Evolutionary conservation across 2,888 invertebrate species (phyloP), one percentile per base, ranked within the genome.

Genomic region (Patella pellucida): DNA sequence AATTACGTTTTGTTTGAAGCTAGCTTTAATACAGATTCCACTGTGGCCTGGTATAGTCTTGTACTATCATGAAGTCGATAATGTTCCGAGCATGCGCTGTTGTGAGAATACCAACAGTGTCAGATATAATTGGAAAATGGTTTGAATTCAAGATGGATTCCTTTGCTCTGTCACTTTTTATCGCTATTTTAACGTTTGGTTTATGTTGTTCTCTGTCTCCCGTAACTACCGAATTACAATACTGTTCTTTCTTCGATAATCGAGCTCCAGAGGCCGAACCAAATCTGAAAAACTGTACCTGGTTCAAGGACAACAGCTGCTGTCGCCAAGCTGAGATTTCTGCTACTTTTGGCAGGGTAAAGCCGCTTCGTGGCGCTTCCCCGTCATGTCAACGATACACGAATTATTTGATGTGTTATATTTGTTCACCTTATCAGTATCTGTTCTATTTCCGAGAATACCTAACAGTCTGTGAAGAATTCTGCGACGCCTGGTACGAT

Each of bases 341-440:
- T 72, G 90, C 89, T 19, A 89, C 89, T 11, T 91, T 91, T 80
- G 87, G 87, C 3, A 83, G 87, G n/a, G 90, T 91, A 68, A 91
- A 91, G 78, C 90, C 91, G 0, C 82, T 91, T 2, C 85, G 89
- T 50, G 91, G 91, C 1, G 89, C 91, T 12, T 89, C 90, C 3
- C 82, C 78, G 2, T 85, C 85, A 19, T 91, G 91, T 74, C 90
- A 90, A 76, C 82, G 84, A 71, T 90, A 90, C 78, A 85, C 90
- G 5, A 91, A 91, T 82, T 90, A 89, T 78, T 84, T 91, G 41
- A 91, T 91, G 91, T 91, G 91, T 77, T 91, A 91, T 78, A 88
- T 91, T 11, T 91, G 91, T 78, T 88, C 90, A 1, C 91, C 91
- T 1, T 84, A 88, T 76, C 91, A 91, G 83, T 87, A 89, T 79